phyloP scores from a whole-genome alignment of 2,888 invertebrate species.

The Exephanes ischioxanthus region DNA sequence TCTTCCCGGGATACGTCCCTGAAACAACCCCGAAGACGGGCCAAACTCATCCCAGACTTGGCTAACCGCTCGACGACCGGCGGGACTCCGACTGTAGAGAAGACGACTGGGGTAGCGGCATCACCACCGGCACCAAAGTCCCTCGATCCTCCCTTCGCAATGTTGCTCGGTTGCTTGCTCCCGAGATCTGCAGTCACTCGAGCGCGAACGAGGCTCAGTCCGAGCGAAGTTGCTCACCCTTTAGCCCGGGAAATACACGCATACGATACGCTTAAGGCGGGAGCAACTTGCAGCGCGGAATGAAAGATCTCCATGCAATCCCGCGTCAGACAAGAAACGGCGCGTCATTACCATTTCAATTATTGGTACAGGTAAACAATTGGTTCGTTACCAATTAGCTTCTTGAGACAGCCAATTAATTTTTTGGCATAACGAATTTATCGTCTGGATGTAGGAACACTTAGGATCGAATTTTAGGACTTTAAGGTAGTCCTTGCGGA shows the following conservation, averaged over 20 bases:
- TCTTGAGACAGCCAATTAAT: too few relatives aligned
- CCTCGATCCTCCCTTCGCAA: neutral
- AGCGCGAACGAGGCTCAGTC: constrained; percentile 5
- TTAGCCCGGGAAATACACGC: neutral
- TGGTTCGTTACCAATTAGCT: too few relatives aligned
- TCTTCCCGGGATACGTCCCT: constrained; percentile 64
- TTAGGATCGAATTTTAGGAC: too few relatives aligned
- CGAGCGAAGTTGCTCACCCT: neutral
- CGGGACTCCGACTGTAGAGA: neutral
- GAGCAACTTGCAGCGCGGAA: too few relatives aligned
- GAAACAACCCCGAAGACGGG: constrained; percentile 79
- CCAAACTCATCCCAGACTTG: constrained; percentile 81
- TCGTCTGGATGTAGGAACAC: too few relatives aligned
- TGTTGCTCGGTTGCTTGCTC: neutral
- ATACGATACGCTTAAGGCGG: neutral
- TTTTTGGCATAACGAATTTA: too few relatives aligned
- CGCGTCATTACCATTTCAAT: too few relatives aligned
- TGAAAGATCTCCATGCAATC: too few relatives aligned
- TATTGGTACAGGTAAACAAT: too few relatives aligned
- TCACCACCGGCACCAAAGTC: neutral
- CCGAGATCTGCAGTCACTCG: constrained; percentile 3
- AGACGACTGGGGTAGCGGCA: neutral
- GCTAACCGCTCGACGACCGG: constrained; percentile 67
- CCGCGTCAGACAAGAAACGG: too few relatives aligned
- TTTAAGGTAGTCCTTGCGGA: too few relatives aligned